Percentiles rank a stretch among this genome's conserved stretches.
Evolutionary conservation across 2,888 invertebrate species (phyloP).

Genomic region (Mylabris sibirica): DNA sequence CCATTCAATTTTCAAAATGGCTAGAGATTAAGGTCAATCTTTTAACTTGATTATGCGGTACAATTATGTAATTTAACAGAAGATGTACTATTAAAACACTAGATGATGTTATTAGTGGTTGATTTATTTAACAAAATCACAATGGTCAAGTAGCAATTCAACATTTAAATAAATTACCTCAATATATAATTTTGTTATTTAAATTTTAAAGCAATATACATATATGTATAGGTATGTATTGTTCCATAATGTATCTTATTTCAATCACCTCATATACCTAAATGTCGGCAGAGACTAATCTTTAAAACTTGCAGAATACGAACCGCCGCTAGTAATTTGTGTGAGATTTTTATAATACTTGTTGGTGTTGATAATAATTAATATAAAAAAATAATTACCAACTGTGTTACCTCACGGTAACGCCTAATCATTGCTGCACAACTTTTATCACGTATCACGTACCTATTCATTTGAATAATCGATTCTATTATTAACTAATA

Average conservation of each 20-base stretch:
- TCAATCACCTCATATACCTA: too few relatives aligned
- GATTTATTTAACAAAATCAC: neutral
- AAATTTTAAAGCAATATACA: neutral
- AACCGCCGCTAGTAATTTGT: too few relatives aligned
- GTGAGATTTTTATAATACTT: too few relatives aligned
- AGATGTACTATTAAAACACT: conserved; percentile 3
- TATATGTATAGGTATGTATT: too few relatives aligned
- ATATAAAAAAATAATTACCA: neutral
- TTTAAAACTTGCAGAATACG: too few relatives aligned
- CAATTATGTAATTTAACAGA: conserved; percentile 6
- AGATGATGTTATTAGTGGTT: neutral
- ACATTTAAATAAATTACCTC: conserved; percentile 2
- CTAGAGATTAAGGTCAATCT: neutral
- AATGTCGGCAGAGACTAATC: too few relatives aligned
- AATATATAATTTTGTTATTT: neutral
- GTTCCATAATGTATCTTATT: too few relatives aligned
- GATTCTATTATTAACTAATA: conserved; percentile 4
- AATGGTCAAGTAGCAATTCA: neutral
- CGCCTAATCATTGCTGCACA: neutral
- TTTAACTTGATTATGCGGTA: neutral
- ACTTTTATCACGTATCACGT: conserved; percentile 2
- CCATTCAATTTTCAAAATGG: conserved; percentile 5
- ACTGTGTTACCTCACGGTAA: neutral
- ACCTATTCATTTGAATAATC: conserved; percentile 22
- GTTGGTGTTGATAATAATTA: too few relatives aligned